Conservation (phyloP, 92 coral and sea anemone genomes). For the Palythoa grandis region DNA sequence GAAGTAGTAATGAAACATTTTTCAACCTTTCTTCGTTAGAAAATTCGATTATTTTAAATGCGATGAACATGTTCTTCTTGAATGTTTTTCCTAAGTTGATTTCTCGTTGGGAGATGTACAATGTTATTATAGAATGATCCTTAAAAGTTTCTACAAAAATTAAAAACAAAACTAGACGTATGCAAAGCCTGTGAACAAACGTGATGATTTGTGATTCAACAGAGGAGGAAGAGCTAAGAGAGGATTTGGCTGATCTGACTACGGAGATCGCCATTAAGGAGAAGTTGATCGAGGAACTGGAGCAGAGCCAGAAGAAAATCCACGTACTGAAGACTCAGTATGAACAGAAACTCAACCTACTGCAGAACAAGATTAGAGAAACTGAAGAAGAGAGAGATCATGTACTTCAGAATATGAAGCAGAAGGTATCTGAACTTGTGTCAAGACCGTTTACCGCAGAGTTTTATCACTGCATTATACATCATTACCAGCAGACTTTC, state of each 20-base stretch:
- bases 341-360: slow-evolving; percentile 86
- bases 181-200: no score
- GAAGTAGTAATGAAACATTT: no score
- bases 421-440: slow-evolving; percentile 12
- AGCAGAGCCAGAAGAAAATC: slow-evolving; percentile 81
- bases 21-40: no score
- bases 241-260: slow-evolving; percentile 80
- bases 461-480: no score
- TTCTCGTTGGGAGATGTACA: no score
- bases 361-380: slow-evolving; percentile 87
- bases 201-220: background rate
- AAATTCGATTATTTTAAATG: no score
- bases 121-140: no score
- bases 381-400: slow-evolving; percentile 94
- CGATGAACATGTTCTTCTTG: no score
- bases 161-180: no score
- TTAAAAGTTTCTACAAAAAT: no score
- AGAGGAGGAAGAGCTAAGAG: slow-evolving; percentile 68
- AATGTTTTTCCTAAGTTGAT: no score
- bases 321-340: slow-evolving; percentile 84
- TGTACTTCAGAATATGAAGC: slow-evolving; percentile 48
- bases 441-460: background rate
- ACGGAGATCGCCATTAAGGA: slow-evolving; percentile 94
- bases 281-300: slow-evolving; percentile 92
- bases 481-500: no score